Evolutionary conservation across 2,797 vertebrate species (phyloP).

Genomic region (Notoglanidium macrostoma): DNA sequence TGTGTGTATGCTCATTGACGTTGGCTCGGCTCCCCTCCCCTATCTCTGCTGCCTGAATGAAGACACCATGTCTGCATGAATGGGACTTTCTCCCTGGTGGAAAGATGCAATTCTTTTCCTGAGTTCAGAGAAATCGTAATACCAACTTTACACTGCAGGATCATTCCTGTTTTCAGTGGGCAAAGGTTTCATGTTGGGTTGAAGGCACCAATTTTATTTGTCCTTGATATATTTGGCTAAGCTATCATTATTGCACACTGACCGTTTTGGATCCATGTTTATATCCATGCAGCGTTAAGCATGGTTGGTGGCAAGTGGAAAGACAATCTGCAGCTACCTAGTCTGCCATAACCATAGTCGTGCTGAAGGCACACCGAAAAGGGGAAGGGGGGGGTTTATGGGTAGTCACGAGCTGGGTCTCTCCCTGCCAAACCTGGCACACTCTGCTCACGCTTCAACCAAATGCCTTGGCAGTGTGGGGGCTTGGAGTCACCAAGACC

Average conservation of each 20-base stretch:
- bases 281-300: background rate
- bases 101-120: background rate
- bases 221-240: background rate
- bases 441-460: constrained; percentile 61
- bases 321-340: constrained; percentile 55
- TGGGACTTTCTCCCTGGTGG: constrained; percentile 1
- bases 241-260: background rate
- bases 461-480: constrained; percentile 17
- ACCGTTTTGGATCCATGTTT: background rate
- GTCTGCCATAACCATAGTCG: constrained; percentile 66
- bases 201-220: background rate
- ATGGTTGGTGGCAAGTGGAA: background rate
- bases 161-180: background rate
- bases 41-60: background rate
- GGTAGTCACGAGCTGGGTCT: constrained; percentile 70
- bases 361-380: constrained; percentile 64
- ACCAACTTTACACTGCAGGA: background rate
- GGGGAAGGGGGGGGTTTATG: constrained; percentile 57
- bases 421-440: constrained; percentile 64
- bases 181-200: background rate
- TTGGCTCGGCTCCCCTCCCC: constrained; percentile 45
- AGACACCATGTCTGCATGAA: background rate
- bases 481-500: constrained; percentile 31
- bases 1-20: constrained; percentile 30
- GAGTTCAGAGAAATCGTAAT: background rate